Conservation (phyloP, 2,113 vertebrate genomes). For the Ameiurus melas region DNA sequence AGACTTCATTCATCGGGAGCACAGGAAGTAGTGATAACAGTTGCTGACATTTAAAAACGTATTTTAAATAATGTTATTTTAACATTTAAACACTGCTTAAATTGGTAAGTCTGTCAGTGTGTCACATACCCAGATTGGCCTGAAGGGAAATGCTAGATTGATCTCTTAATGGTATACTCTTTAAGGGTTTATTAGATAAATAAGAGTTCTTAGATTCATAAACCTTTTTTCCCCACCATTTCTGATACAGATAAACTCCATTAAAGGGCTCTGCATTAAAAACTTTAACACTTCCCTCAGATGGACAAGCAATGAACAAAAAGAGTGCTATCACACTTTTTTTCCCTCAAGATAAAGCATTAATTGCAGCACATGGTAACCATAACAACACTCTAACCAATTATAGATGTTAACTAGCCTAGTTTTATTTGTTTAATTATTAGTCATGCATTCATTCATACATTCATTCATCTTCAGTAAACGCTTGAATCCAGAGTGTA, state of each 20-base stretch:
- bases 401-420: not conserved
- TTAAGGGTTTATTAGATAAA: not conserved
- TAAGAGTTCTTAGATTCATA: not conserved
- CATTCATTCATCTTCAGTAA: not conserved
- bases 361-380: not conserved
- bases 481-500: not conserved
- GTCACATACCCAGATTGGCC: not conserved
- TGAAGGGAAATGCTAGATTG: not conserved
- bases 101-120: not conserved
- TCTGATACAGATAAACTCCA: not conserved
- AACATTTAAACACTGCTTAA: not conserved
- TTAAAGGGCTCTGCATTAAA: not conserved
- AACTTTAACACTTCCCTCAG: not conserved
- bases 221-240: not conserved
- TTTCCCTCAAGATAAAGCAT: not conserved
- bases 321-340: not conserved
- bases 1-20: not conserved
- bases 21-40: not conserved
- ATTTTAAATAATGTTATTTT: not conserved
- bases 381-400: not conserved
- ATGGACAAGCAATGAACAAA: not conserved
- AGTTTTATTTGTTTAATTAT: not conserved
- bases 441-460: no score
- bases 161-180: not conserved
- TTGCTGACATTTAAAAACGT: not conserved